Evolutionary conservation across 1,140 invertebrate species (phyloP).

Genomic region (Zaprionus inermis): DNA sequence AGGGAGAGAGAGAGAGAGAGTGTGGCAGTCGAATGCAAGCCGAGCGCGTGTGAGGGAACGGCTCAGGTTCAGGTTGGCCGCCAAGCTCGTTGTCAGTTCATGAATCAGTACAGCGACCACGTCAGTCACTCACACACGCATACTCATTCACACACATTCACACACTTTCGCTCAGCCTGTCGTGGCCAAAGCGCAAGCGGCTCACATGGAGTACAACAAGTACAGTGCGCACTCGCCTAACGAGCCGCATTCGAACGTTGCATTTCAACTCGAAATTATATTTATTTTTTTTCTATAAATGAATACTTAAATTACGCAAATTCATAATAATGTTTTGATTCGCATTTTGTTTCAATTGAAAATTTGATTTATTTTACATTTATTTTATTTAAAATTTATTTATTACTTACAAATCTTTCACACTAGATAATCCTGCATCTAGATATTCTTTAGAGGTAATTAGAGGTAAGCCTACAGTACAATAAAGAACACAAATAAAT

Average conservation of each 20-base stretch:
- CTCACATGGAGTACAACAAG: neutral
- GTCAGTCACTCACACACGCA: constrained; percentile 47
- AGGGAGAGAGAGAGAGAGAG: too few relatives aligned
- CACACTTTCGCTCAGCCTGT: constrained; percentile 30
- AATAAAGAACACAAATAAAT: too few relatives aligned
- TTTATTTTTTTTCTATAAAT: too few relatives aligned
- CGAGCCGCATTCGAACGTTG: neutral
- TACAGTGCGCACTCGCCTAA: neutral
- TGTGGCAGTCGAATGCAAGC: constrained; percentile 24
- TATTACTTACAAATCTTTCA: too few relatives aligned
- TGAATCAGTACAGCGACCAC: constrained; percentile 70
- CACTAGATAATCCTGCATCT: too few relatives aligned
- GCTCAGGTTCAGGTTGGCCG: constrained; percentile 73
- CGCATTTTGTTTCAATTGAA: too few relatives aligned
- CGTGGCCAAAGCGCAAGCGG: constrained; percentile 33
- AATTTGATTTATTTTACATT: neutral
- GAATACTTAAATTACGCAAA: too few relatives aligned
- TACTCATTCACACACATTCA: constrained; percentile 44
- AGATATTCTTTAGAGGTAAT: too few relatives aligned
- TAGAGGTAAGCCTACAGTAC: too few relatives aligned
- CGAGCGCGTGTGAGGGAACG: constrained; percentile 19
- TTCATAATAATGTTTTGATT: too few relatives aligned
- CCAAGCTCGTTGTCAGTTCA: constrained; percentile 74
- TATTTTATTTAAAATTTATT: too few relatives aligned
- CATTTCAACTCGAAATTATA: too few relatives aligned